Evolutionary conservation across 2,888 invertebrate genomes (phyloP), one percentile per base, ranked within the genome.

Genomic region (Stratiomys singularior): DNA sequence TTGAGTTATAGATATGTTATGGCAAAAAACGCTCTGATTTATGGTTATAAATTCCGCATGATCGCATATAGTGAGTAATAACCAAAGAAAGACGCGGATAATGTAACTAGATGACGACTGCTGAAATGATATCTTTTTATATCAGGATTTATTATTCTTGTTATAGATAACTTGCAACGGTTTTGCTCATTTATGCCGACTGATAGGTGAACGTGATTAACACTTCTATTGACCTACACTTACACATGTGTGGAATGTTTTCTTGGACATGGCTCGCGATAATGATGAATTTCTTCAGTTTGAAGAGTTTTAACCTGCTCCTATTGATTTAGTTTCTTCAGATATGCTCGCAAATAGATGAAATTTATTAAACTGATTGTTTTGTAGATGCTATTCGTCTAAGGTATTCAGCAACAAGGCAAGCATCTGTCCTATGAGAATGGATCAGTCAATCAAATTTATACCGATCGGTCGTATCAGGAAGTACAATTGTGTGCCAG

Each of bases 11-110:
- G 64, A 64, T 76, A 64, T 76, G 37, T 64, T 76, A 76, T 64
- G 44, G 76, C 25, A 76, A 76, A 76, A 76, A 76, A 76, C 30
- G 44, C 47, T 25, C 76, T 63, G 76, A 76, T 76, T 76, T 76
- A 64, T 76, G 76, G 76, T 25, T 76, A 76, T 60, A 46, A 64
- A 60, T 76, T 76, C 46, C 60, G 58, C 47, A 76, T 64, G 76
- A 60, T 56, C 46, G 64, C 60, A 46, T 28, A 74, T 76, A 60
- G 76, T 76, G 64, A 76, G 64, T 47, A 64, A 64, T 47, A 47
- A 25, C 69, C 69, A 69, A 69, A 69, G 47, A 69, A 69, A 47
- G 69, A 69, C 46, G 47, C 47, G 30, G 25, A 69, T 47, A 69
- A 47, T 69, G 46, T 30, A 25, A 18, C 46, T 69, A 1, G 69